Base-by-base conservation (phyloP, 2,113 vertebrate genomes). In the Rynchops niger region DNA sequence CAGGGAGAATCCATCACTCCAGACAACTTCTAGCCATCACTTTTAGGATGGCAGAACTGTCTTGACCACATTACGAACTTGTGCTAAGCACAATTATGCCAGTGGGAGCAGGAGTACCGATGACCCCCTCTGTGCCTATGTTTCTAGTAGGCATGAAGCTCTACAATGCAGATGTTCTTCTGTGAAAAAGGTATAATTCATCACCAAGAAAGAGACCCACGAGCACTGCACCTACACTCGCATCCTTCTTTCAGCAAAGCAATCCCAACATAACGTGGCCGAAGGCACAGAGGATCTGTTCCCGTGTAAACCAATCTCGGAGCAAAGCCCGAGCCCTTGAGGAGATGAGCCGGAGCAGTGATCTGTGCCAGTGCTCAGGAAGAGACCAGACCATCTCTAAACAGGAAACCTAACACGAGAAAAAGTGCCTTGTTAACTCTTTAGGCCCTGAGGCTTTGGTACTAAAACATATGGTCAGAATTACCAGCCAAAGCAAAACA, bases 341-440 rank as follows among this genome's bases (percentile, higher is more conserved):
- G 50, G 93, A 77, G 95, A 96, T 92, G 95, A 95, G 95, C 72
- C 42, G 91, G 63, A 61, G 94, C 86, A 50, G 27, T 23, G 89
- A 95, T 94, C 89, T 95, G 80, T 72, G 90, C 45, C 85, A 11
- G 56, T 2, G 72, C 92, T 74, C 90, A 95, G 95, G 96, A 96
- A 94, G 59, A 53, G 72, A 62, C 79, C 71, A 49, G 47, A 22
- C 47, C 21, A 27, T 82, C 93, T 62, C 93, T 79, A 88, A 95
- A 94, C 90, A 97, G 96, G 97, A 97, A 97, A 96, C 92, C 94
- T 56, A 80, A 95, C 58, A 49, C 1, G 20, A 91, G 94, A 97
- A 97, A 93, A 95, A 93, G 95, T 27, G 95, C 89, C 92, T 84
- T 97, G 86, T 96, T 96, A 96, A 95, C 91, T 93, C 88, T 80